phyloP scores from a whole-genome alignment of 2,113 vertebrate species.

The Meles meles region DNA sequence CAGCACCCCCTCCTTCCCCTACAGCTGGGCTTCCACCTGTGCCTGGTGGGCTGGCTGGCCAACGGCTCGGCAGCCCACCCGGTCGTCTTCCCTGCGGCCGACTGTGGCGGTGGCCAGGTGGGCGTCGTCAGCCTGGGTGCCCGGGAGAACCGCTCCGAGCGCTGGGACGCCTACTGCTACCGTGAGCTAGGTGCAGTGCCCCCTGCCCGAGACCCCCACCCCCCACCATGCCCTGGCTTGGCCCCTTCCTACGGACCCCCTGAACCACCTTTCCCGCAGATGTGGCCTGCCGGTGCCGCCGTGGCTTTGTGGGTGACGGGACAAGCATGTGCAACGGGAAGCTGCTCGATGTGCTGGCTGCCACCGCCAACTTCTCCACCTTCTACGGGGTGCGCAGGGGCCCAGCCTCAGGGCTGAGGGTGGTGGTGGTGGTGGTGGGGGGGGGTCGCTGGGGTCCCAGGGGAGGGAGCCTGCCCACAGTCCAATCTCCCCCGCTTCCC shows the following conservation, averaged over 20 bases:
- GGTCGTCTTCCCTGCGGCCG: constrained; percentile 85
- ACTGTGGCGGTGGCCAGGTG: constrained; percentile 88
- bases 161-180: constrained; percentile 95
- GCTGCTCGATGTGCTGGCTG: constrained; percentile 87
- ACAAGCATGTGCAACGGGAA: constrained; percentile 89
- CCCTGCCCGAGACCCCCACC: accelerated
- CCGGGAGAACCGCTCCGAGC: constrained; percentile 78
- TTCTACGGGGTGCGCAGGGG: constrained; percentile 88
- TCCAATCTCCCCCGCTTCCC: not conserved
- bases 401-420: not conserved
- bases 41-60: constrained; percentile 92
- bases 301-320: constrained; percentile 89
- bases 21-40: constrained; percentile 94
- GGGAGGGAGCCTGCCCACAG: not conserved
- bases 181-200: constrained; percentile 82
- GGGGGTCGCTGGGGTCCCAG: not conserved
- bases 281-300: constrained; percentile 86
- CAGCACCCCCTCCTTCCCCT: not conserved
- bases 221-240: accelerated
- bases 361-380: constrained; percentile 86
- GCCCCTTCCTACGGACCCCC: not conserved
- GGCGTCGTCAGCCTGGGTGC: constrained; percentile 88
- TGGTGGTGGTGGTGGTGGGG: accelerated
- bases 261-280: constrained; percentile 79
- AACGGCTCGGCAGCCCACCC: constrained; percentile 90